These are phyloP conservation scores for Hirtodrosophila cameraria DNA, from an alignment of 2,888 invertebrate species.

Conservation along the genomic window DNA sequence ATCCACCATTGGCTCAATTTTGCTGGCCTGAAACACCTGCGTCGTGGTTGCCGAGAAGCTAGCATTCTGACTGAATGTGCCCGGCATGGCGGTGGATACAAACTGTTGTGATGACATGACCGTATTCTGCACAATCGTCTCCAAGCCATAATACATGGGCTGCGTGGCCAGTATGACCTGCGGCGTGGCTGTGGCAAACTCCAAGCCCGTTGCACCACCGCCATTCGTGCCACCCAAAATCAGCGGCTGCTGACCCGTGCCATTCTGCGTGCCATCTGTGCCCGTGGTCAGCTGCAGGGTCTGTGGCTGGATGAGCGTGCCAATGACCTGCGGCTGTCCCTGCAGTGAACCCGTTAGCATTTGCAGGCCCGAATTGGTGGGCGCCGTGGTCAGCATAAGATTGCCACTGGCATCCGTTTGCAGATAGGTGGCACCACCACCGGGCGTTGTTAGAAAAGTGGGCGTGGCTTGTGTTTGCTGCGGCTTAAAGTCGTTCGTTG, in stretches of 20 bases:
- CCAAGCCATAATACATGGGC: slow-evolving; percentile 92
- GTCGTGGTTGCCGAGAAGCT: slow-evolving; percentile 94
- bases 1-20: slow-evolving; percentile 92
- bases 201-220: slow-evolving; percentile 59
- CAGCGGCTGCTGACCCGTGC: slow-evolving; percentile 64
- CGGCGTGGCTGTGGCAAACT: slow-evolving; percentile 80
- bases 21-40: slow-evolving; percentile 89
- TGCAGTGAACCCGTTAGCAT: slow-evolving; percentile 86
- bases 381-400: slow-evolving; percentile 86
- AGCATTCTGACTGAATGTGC: slow-evolving; percentile 91
- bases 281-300: slow-evolving; percentile 86
- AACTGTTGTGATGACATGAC: slow-evolving; percentile 96
- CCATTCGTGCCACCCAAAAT: slow-evolving; percentile 66
- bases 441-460: slow-evolving; percentile 82
- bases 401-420: slow-evolving; percentile 87
- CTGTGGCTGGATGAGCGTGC: slow-evolving; percentile 87
- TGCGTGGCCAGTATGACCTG: slow-evolving; percentile 87
- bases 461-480: slow-evolving; percentile 83
- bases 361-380: slow-evolving; percentile 84
- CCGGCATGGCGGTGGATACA: slow-evolving; percentile 91
- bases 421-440: slow-evolving; percentile 86
- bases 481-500: slow-evolving; percentile 86
- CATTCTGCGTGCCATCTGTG: slow-evolving; percentile 48
- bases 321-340: slow-evolving; percentile 86
- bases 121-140: slow-evolving; percentile 94